Conservation (phyloP, 2,797 vertebrate species). For the Threskiornis aethiopicus region DNA sequence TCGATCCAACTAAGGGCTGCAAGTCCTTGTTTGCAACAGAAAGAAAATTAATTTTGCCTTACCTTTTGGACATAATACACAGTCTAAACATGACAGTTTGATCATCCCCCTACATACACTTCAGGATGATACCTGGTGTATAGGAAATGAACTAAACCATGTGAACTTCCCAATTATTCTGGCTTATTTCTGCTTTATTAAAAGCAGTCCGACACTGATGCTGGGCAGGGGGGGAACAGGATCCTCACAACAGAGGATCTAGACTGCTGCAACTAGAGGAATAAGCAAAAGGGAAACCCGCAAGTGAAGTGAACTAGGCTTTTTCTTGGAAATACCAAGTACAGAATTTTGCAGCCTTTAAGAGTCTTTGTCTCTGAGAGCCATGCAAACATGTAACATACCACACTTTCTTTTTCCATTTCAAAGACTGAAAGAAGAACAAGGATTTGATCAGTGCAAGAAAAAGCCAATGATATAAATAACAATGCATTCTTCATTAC, state of each 20-base stretch:
- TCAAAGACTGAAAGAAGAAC: neutral
- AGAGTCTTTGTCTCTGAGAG: neutral
- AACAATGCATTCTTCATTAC: neutral
- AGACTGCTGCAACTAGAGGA: neutral
- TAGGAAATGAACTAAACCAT: neutral
- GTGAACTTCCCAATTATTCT: neutral
- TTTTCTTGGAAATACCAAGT: neutral
- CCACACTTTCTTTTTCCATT: neutral
- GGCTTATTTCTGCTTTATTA: neutral
- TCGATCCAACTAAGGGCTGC: neutral
- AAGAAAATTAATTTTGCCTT: neutral
- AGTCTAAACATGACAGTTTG: neutral
- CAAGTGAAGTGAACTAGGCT: neutral
- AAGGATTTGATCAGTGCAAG: neutral
- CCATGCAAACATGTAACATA: neutral
- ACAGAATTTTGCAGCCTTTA: neutral
- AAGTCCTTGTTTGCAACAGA: neutral
- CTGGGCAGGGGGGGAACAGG: neutral
- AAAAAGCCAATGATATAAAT: neutral
- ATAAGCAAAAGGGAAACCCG: neutral
- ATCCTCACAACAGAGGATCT: neutral
- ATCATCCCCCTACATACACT: neutral
- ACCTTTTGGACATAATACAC: neutral
- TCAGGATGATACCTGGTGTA: neutral
- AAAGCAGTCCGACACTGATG: neutral